Evolutionary conservation across 2,888 invertebrate genomes (phyloP), one percentile per base, ranked within the genome.

Genomic region (Ichneumoninae sp.): DNA sequence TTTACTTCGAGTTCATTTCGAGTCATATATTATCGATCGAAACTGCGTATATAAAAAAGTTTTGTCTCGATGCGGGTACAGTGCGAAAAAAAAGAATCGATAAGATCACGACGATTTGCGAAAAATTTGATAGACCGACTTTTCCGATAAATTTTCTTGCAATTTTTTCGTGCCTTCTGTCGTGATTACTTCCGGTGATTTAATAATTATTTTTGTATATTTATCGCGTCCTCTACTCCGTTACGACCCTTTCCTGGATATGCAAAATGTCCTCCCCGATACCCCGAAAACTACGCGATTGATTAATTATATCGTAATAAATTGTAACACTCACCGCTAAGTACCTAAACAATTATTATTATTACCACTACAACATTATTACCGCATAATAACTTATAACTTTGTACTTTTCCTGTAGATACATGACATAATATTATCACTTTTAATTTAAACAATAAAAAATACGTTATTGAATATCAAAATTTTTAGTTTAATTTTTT

Each of bases 391-490:
- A 90, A 92, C 91, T 92, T 92, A 92, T 89, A 91, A 91, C 91
- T 92, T 93, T 92, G 91, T 93, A 93, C 92, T 92, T 92, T 93
- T 93, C 89, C 90, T 93, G 93, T 93, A 93, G 93, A 93, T 93
- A 93, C 89, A 85, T 81, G 88, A 90, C 89, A 90, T 91, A 91
- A 91, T 89, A 90, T 87, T 92, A 89, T 90, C 88, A 91, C 89
- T 84, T 91, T 91, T 93, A 88, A 93, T 92, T 92, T 93, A 89
- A 92, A 91, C 88, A 92, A 93, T 91, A 92, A 93, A 91, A 90
- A 87, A 89, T 92, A 90, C 89, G 91, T 92, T 92, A 92, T 91
- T 91, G 90, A 77, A 68, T 69, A 75, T 74, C 13, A 5, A 40
- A 36, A 10, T 60, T 70, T 44, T 8, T 19, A 6, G 30, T 40